Evolutionary conservation across 2,888 invertebrate genomes (phyloP).

Genomic region (Steinernema hermaphroditum): DNA sequence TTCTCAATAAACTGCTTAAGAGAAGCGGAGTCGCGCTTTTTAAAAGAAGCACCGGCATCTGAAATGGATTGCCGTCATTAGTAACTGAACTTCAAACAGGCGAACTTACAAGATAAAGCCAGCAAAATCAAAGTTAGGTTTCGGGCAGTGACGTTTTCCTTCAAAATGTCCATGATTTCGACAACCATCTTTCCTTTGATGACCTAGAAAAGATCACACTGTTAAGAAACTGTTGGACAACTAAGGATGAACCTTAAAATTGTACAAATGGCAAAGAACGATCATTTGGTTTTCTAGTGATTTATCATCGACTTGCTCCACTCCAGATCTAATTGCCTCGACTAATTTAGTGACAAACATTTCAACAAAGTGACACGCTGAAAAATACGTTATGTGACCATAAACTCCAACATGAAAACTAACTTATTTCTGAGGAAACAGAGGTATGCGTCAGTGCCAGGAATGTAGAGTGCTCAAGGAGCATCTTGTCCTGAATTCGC

Average conservation of each 20-base stretch:
- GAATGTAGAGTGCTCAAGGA: conserved; percentile 82
- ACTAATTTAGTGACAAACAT: conserved; percentile 76
- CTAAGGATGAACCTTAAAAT: conserved; percentile 71
- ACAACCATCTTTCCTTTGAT: conserved; percentile 79
- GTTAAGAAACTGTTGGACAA: neutral
- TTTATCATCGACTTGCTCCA: conserved; percentile 74
- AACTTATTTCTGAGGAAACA: conserved; percentile 86
- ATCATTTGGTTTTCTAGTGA: conserved; percentile 80
- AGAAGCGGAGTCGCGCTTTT: conserved; percentile 82
- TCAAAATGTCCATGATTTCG: conserved; percentile 77
- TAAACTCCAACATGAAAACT: conserved; percentile 55
- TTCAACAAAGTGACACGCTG: conserved; percentile 77
- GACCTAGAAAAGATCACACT: conserved; percentile 71
- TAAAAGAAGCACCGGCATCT: conserved; percentile 79
- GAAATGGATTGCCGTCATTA: conserved; percentile 30
- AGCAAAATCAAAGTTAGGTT: conserved; percentile 82
- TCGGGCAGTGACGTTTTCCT: conserved; percentile 76
- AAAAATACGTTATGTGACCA: neutral
- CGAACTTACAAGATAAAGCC: conserved; percentile 73
- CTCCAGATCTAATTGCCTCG: conserved; percentile 60
- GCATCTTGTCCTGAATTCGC: conserved; percentile 76
- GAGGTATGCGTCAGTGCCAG: conserved; percentile 84
- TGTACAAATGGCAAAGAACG: conserved; percentile 81
- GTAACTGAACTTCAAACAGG: too few species aligned
- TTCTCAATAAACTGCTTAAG: conserved; percentile 74